Evolutionary conservation across 2,888 invertebrate genomes (phyloP).

Genomic region (Sinhomidia bicolor): DNA sequence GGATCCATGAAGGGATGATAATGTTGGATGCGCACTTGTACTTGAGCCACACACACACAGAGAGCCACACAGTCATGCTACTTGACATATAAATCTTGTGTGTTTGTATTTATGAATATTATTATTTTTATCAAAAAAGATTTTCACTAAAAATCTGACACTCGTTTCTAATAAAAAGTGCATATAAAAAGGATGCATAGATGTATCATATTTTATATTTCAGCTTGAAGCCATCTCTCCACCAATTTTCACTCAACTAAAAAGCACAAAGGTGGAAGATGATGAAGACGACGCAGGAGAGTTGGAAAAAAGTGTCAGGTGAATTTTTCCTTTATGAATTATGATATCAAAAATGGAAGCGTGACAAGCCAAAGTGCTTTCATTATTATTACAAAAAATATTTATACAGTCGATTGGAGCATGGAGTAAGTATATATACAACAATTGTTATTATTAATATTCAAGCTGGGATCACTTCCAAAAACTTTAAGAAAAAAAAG

Average conservation of each 20-base stretch:
- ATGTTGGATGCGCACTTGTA: neutral
- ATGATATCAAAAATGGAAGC: slow-evolving; percentile 71
- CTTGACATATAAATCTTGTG: slow-evolving; percentile 62
- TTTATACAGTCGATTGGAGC: neutral
- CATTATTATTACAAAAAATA: neutral
- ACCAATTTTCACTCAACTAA: too few species aligned
- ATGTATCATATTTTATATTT: too few species aligned
- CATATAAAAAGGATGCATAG: too few species aligned
- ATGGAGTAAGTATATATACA: neutral
- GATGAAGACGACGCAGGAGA: too few species aligned
- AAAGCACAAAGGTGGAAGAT: too few species aligned
- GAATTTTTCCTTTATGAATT: slow-evolving; percentile 67
- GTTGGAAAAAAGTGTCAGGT: slow-evolving; percentile 14
- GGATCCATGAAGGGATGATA: neutral
- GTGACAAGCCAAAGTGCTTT: slow-evolving; percentile 66
- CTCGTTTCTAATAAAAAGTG: too few species aligned
- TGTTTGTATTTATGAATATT: neutral
- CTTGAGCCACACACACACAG: neutral
- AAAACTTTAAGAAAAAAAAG: too few species aligned
- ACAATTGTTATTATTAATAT: neutral
- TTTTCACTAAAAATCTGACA: neutral
- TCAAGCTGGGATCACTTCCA: slow-evolving; percentile 60
- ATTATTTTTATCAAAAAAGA: slow-evolving; percentile 12
- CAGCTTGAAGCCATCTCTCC: slow-evolving; percentile 52
- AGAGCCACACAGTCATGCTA: slow-evolving; percentile 60